phyloP scores from a whole-genome alignment of 2,888 invertebrate genomes.

The Macaria liturata region DNA sequence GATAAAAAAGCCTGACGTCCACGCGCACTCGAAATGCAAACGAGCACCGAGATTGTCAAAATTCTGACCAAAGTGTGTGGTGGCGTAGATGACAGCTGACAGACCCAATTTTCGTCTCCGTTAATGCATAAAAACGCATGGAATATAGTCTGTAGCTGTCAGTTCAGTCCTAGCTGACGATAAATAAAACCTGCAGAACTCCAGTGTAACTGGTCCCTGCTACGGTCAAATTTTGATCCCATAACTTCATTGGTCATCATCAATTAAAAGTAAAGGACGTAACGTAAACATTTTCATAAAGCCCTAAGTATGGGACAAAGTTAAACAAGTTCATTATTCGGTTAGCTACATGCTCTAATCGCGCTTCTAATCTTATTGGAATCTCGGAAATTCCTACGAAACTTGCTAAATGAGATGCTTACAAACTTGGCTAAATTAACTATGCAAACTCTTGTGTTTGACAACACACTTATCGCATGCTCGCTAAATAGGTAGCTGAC shows the following conservation, averaged over 20 bases:
- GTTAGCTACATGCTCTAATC: too few species aligned
- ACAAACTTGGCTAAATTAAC: constrained; percentile 31
- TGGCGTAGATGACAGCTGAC: constrained; percentile 30
- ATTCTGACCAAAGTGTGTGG: constrained; percentile 46
- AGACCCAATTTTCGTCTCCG: constrained; percentile 37
- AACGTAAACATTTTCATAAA: too few species aligned
- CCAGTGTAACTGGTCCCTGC: too few species aligned
- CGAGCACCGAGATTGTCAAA: constrained; percentile 56
- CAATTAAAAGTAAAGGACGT: too few species aligned
- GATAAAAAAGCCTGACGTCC: constrained; percentile 57
- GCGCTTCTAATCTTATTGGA: background rate
- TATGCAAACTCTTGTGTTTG: constrained; percentile 37
- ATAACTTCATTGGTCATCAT: too few species aligned
- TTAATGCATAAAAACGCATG: constrained; percentile 20
- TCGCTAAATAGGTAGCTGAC: constrained; percentile 35
- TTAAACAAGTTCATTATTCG: too few species aligned
- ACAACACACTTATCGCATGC: constrained; percentile 34
- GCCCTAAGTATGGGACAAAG: too few species aligned
- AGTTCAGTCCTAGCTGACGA: too few species aligned
- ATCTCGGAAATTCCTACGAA: constrained; percentile 16
- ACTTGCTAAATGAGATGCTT: constrained; percentile 18
- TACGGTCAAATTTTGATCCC: too few species aligned
- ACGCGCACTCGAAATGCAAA: constrained; percentile 66
- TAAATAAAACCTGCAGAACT: too few species aligned
- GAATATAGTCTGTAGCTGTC: background rate